Evolutionary conservation across 2,888 invertebrate genomes (phyloP).

Genomic region (Ennomos fuscantarius): DNA sequence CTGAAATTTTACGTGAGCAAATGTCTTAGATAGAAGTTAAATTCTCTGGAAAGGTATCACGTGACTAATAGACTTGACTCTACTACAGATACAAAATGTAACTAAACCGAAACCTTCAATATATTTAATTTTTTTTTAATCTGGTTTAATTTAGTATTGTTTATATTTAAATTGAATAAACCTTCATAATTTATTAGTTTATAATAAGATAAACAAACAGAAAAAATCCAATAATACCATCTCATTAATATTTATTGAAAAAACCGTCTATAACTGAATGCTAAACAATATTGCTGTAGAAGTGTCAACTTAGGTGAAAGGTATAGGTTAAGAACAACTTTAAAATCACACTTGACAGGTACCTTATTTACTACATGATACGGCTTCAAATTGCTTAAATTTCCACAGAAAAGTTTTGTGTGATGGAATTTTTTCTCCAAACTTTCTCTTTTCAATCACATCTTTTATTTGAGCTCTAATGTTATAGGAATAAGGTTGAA

Average conservation of each 20-base stretch:
- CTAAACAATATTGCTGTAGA: conserved; percentile 55
- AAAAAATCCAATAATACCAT: conserved; percentile 43
- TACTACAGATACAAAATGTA: no score
- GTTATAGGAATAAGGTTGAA: neutral
- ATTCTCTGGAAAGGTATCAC: no score
- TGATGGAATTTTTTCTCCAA: conserved; percentile 24
- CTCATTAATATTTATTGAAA: conserved; percentile 66
- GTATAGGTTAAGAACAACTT: conserved; percentile 40
- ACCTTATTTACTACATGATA: conserved; percentile 8
- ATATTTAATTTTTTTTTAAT: no score
- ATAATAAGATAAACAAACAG: neutral
- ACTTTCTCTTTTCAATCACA: conserved; percentile 18
- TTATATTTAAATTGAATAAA: conserved; percentile 8
- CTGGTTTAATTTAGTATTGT: no score
- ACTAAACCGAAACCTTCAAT: no score
- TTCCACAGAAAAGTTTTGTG: conserved; percentile 1
- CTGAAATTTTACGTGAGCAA: no score
- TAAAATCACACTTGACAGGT: neutral
- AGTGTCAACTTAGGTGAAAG: conserved; percentile 57
- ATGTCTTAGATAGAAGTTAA: no score
- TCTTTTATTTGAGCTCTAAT: conserved; percentile 2
- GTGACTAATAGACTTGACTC: no score
- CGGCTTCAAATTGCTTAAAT: conserved; percentile 13
- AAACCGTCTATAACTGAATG: conserved; percentile 52
- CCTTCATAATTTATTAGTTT: no score